Conservation (phyloP, 2,888 invertebrate genomes). For the Heliconius erato region DNA sequence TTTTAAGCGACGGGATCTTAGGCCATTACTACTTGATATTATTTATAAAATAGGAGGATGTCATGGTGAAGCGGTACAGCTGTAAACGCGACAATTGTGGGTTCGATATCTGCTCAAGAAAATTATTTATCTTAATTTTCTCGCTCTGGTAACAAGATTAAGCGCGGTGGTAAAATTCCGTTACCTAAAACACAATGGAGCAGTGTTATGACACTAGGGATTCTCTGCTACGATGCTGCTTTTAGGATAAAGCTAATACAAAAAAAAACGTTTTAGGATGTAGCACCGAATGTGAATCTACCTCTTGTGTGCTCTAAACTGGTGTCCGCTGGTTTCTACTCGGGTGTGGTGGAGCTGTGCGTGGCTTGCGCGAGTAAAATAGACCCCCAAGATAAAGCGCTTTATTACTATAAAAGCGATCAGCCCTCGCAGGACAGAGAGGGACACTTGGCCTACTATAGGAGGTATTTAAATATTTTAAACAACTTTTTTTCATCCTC, state of each 20-base stretch:
- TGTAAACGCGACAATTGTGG: not conserved
- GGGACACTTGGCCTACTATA: conserved; percentile 90
- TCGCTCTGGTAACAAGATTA: not conserved
- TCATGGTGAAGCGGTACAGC: too few species aligned
- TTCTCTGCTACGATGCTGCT: not conserved
- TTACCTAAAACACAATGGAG: not conserved
- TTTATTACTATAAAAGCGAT: conserved; percentile 94
- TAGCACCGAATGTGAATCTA: conserved; percentile 94
- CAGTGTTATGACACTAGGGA: not conserved
- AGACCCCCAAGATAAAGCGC: conserved; percentile 95
- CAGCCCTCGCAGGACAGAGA: conserved; percentile 94
- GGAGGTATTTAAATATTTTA: conserved; percentile 78
- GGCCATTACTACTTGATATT: not conserved
- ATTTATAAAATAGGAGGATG: too few species aligned
- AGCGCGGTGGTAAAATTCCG: not conserved
- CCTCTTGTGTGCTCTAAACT: conserved; percentile 94
- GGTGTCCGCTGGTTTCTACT: conserved; percentile 91
- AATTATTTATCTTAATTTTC: not conserved
- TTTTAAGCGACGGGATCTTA: too few species aligned
- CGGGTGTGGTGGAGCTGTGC: conserved; percentile 95
- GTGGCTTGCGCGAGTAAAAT: conserved; percentile 93
- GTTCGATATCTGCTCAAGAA: too few species aligned
- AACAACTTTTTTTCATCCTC: not conserved
- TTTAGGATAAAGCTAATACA: not conserved
- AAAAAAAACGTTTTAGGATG: conserved; percentile 78